Base-by-base conservation (phyloP, 2,888 invertebrate genomes). In the Tiphia femorata region DNA sequence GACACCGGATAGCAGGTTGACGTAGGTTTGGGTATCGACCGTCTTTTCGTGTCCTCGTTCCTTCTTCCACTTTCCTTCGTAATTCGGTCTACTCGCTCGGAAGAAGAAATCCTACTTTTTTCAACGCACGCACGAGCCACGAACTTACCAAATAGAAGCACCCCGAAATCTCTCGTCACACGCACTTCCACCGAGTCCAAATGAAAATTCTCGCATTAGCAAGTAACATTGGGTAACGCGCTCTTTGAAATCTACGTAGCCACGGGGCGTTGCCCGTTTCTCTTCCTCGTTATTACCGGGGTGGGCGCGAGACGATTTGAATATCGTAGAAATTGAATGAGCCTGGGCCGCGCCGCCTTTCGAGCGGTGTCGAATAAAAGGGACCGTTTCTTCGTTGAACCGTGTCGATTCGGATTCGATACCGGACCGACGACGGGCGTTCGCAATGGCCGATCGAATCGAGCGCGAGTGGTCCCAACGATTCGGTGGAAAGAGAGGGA, bases 351-450 rank as follows among this genome's bases (percentile, higher is more conserved):
- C 60, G n/a, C 30, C 21, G 52, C 16, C 40, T 27, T 33, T 50
- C 50, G 49, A n/a, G 23, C 20, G 55, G 60, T 40, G 46, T 57
- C 48, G 55, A 53, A 52, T 57, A 65, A 68, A 60, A 54, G 61
- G n/a, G n/a, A 64, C 60, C 52, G 62, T 62, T 67, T 68, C 68
- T 62, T 68, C 59, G 52, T 65, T 60, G 65, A 69, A 62, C 65
- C 65, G 53, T 65, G 51, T n/a, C 30, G 20, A 14, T 20, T 44
- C 17, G 16, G 10, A 6, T 25, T 37, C 19, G 37, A 12, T 14
- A 16, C 35, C 35, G 25, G 8, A 25, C 8, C 25, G n/a, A n/a
- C n/a, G n/a, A n/a, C n/a, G n/a, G n/a, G n/a, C n/a, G 35, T 14
- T 35, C 35, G 2, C 6, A 5, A 8, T 6, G 25, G 59, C 48